These are phyloP conservation scores for Ptilorrhoa leucosticta DNA, from an alignment of 2,113 vertebrate genomes.

Conservation along the genomic window DNA sequence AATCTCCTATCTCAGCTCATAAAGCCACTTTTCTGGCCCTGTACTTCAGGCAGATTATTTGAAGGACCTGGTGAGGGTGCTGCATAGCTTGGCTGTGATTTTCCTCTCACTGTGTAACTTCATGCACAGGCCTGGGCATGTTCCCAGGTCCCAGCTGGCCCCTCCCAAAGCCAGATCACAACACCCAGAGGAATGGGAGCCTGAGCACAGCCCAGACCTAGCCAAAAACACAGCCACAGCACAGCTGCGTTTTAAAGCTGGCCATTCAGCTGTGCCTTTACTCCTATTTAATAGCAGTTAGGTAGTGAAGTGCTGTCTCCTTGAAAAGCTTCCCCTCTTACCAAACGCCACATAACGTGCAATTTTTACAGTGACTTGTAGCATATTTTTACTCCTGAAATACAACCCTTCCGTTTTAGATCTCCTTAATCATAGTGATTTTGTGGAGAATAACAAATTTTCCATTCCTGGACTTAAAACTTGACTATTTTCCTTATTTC, in stretches of 20 bases:
- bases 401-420: background rate
- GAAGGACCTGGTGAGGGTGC: background rate
- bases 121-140: background rate
- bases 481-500: background rate
- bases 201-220: background rate
- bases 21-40: background rate
- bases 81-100: background rate
- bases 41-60: background rate
- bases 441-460: background rate
- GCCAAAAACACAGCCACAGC: background rate
- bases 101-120: background rate
- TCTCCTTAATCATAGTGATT: conserved; percentile 41
- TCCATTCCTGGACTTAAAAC: background rate
- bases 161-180: background rate
- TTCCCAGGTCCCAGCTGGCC: background rate
- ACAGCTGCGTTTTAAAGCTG: background rate
- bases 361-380: background rate
- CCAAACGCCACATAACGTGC: background rate
- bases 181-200: background rate
- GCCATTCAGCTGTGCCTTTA: background rate
- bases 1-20: background rate
- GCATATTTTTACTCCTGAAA: conserved; percentile 26
- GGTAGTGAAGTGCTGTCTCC: background rate
- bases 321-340: background rate
- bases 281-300: background rate